Evolutionary conservation across 2,113 vertebrate genomes (phyloP).

Genomic region (Ariopsis seemanni): DNA sequence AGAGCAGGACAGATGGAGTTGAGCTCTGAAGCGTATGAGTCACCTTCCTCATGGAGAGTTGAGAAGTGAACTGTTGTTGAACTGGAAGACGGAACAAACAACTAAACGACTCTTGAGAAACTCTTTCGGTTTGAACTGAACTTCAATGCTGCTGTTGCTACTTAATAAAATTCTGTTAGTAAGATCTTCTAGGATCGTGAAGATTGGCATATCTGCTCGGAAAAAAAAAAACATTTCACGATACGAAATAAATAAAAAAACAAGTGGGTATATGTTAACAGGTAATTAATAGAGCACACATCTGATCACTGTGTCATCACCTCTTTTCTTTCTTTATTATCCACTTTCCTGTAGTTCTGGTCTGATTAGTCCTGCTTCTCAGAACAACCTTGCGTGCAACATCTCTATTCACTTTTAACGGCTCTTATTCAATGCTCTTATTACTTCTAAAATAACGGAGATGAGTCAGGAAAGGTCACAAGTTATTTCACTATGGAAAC

Average conservation of each 20-base stretch:
- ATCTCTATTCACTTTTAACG: conserved; percentile 9
- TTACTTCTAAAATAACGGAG: not conserved
- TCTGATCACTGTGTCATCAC: not conserved
- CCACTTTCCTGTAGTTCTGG: conserved; percentile 37
- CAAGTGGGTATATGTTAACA: conserved; percentile 14
- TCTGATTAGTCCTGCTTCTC: conserved; percentile 11
- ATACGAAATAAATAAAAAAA: not conserved
- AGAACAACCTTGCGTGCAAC: conserved; percentile 4
- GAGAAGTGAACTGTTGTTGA: not conserved
- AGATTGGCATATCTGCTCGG: not conserved
- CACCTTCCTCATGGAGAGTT: not conserved
- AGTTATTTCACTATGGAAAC: conserved; percentile 13
- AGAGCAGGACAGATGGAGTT: not conserved
- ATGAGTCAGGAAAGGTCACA: conserved; percentile 29
- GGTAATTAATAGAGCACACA: conserved; percentile 28
- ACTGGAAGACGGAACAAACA: not conserved
- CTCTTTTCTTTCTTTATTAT: conserved; percentile 9
- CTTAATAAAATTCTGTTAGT: not conserved
- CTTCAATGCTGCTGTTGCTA: not conserved
- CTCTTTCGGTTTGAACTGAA: not conserved
- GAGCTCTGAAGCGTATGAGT: not conserved
- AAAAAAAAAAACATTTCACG: not conserved
- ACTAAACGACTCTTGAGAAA: not conserved
- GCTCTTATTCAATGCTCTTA: not conserved
- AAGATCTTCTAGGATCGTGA: not conserved